Evolutionary conservation across 2,797 vertebrate genomes (phyloP), one percentile per base, ranked within the genome.

Genomic region (Euphonia xanthogaster): DNA sequence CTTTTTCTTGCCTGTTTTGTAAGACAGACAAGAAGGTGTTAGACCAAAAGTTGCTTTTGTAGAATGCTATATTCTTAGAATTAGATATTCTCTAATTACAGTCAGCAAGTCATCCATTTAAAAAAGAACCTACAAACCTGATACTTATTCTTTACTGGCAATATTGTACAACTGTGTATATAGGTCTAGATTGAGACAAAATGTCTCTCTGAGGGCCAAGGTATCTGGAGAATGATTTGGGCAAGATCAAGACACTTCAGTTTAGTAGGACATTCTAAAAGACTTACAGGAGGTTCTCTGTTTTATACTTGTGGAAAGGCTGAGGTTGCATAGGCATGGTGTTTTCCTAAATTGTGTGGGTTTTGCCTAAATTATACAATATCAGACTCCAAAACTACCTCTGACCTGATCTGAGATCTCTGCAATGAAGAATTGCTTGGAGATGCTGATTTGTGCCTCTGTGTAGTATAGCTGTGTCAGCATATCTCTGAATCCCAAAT

Each of bases 41-140:
- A 53, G n/a, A 44, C 28, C 54, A 76, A 58, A 73, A 30, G 10
- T 35, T 74, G 22, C 15, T 81, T 66, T 85, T 81, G 22, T 61
- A 68, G 24, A 47, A 37, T 40, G 55, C 8, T 51, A 4, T 44
- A 77, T 27, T 84, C 53, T 54, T n/a, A 35, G 23, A 35, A 25
- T 81, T 57, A 68, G 22, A 47, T 45, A 31, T 74, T 63, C 4
- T 80, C 11, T 66, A 74, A 54, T 30, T 79, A 65, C n/a, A 73
- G 53, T 9, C 3, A 1, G 6, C 12, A 80, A 73, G 39, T 6
- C 0, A 4, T 37, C 53, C 18, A 50, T 25, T 55, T 22, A 65
- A 53, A 37, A 65, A 42, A 35, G 28, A 0, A 0, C 6, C 45
- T 27, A 48, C 14, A 73, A 60, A 19, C 2, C 3, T 31, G 24